Evolutionary conservation across 2,797 vertebrate genomes (phyloP), one percentile per base, ranked within the genome.

Genomic region (Ctenochaetus hawaiiensis): DNA sequence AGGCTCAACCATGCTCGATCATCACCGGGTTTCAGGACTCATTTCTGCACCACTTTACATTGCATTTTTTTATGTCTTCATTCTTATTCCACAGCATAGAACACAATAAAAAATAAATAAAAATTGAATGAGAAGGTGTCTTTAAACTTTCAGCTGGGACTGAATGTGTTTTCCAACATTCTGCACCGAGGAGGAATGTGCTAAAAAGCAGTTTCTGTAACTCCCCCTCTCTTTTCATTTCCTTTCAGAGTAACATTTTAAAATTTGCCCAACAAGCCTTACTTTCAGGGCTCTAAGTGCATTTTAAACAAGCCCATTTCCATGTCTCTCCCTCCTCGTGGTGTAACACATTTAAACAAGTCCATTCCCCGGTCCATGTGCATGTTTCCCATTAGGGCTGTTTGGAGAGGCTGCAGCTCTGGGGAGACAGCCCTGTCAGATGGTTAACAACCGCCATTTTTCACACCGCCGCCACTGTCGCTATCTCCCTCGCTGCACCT

Each of bases 371-470:
- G 74, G 75, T 85, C 83, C 63, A 26, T 79, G 82, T 90, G 86
- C 87, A 87, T 89, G 89, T 91, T 92, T 92, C 84, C 91, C 89
- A 91, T 93, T 92, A 93, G 82, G 63, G 83, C 84, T 92, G 91
- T 92, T 91, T 93, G 91, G 84, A 91, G 81, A 91, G 83, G 90
- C 89, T 84, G 84, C 91, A 87, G 90, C 91, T 90, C 85, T 79
- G 73, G 89, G 87, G 91, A 93, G 86, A 92, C 91, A 73, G 88
- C 69, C 77, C 91, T 93, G 92, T 94, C 94, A 92, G 89, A 91
- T 92, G 89, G 87, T 92, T 93, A 93, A 93, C 92, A 93, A 90
- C 91, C 84, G 57, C 90, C 89, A 91, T 94, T 93, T 93, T 90
- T 93, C 91, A 92, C 91, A 92, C 88, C 66, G 65, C 87, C 85